Base-by-base conservation (phyloP, 1,140 invertebrate genomes). In the Procambarus virginalis region DNA sequence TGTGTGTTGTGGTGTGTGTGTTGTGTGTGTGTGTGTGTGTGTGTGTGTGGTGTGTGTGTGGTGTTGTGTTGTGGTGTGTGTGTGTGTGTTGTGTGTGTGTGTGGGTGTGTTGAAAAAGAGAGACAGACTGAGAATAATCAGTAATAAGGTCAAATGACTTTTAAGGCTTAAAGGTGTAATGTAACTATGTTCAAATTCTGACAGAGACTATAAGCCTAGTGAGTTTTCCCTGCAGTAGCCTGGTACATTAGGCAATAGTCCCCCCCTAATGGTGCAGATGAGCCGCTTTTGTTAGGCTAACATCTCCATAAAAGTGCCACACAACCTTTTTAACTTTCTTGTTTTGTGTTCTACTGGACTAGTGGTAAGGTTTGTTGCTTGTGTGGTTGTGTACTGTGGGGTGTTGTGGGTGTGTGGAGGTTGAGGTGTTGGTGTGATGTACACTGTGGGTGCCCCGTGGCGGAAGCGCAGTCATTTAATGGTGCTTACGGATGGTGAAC, bases 251-350 rank as follows among this genome's bases (percentile, higher is more conserved):
- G 85, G 45, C 79, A 86, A 68, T 80, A 45, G 78, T 78, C 34
- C 34, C 68, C 48, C 20, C 85, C 68, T 86, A 79, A 86, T 70
- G 73, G 34, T 34, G 85, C 85, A 80, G 76, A 80, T 55, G 76
- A 86, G 85, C 85, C 64, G 85, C 78, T 86, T 86, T 80, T 58
- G 79, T 80, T 60, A 68, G 9, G 85, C 85, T 86, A 86, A 86
- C 78, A 78, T 70, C 60, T 78, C 60, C 85, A 86, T 86, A 86
- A 86, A 86, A 80, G 85, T 79, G 58, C 60, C 85, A 86, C 34
- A 68, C 46, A 86, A 80, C 58, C 78, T 64, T 58, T 64, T 64
- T 86, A 80, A 80, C 58, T 46, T 10, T 64, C 55, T 55, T 55
- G 51, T 9, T 55, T 55, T 8, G 51, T 55, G 51, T 34, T 34